Evolutionary conservation across 2,113 vertebrate genomes (phyloP).

Genomic region (Elephas maximus): DNA sequence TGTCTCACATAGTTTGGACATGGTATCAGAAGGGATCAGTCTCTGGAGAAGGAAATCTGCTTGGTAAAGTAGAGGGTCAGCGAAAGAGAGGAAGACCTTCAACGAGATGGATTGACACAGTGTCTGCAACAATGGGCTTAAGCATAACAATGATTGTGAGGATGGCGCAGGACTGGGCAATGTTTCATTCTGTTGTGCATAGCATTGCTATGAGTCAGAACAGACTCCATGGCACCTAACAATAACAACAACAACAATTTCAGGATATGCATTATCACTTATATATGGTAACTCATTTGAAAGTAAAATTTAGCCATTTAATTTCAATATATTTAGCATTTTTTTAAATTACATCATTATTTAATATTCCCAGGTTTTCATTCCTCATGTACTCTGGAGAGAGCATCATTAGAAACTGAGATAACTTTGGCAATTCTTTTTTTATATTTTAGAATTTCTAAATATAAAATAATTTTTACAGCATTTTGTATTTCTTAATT

Average conservation of each 20-base stretch:
- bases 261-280: not conserved
- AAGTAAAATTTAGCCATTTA: not conserved
- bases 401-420: not conserved
- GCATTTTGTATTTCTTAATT: not conserved
- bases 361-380: not conserved
- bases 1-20: too few species aligned
- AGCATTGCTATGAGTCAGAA: too few species aligned
- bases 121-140: too few species aligned
- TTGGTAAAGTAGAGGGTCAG: too few species aligned
- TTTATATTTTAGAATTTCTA: conserved; percentile 26
- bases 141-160: too few species aligned
- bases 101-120: too few species aligned
- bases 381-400: not conserved
- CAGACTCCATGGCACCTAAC: too few species aligned
- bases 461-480: not conserved
- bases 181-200: too few species aligned
- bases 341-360: not conserved
- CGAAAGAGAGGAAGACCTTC: too few species aligned
- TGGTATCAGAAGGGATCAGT: too few species aligned
- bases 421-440: not conserved
- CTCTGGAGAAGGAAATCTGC: too few species aligned
- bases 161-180: too few species aligned
- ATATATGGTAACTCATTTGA: not conserved
- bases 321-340: not conserved
- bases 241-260: not conserved